Percentiles rank a stretch among this genome's conserved stretches.
These are phyloP conservation scores for Laticauda colubrina DNA, from an alignment of 2,113 vertebrate genomes.

Conservation along the genomic window DNA sequence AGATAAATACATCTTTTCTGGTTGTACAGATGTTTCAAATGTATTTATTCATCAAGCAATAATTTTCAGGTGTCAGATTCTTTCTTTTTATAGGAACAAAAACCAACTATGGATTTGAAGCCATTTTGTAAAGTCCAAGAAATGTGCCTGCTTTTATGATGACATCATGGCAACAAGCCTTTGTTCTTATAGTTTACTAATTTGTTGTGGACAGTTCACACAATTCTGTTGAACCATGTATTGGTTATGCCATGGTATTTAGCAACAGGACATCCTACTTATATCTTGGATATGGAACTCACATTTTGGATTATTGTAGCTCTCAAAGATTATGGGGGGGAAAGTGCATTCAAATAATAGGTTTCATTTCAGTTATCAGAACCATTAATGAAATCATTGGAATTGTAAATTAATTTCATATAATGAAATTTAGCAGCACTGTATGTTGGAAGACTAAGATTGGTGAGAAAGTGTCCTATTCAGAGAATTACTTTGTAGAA, in stretches of 20 bases:
- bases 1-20: constrained; percentile 14
- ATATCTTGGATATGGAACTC: not conserved
- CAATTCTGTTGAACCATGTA: not conserved
- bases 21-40: not conserved
- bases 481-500: not conserved
- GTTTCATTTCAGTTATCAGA: not conserved
- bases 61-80: constrained; percentile 16
- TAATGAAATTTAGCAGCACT: not conserved
- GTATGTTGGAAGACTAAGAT: not conserved
- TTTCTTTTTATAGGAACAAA: constrained; percentile 27
- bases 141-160: constrained; percentile 23
- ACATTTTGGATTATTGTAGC: not conserved
- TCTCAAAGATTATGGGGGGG: not conserved
- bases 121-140: not conserved
- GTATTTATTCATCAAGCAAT: constrained; percentile 21
- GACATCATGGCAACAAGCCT: not conserved
- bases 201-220: not conserved
- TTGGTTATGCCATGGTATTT: not conserved
- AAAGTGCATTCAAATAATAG: not conserved
- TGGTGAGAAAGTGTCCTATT: not conserved
- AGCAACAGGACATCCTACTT: not conserved
- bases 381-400: not conserved
- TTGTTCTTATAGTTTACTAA: constrained; percentile 10
- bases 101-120: constrained; percentile 8
- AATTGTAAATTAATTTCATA: not conserved